These are phyloP conservation scores for Montifringilla adamsi DNA, from an alignment of 2,113 vertebrate species.

Conservation along the genomic window DNA sequence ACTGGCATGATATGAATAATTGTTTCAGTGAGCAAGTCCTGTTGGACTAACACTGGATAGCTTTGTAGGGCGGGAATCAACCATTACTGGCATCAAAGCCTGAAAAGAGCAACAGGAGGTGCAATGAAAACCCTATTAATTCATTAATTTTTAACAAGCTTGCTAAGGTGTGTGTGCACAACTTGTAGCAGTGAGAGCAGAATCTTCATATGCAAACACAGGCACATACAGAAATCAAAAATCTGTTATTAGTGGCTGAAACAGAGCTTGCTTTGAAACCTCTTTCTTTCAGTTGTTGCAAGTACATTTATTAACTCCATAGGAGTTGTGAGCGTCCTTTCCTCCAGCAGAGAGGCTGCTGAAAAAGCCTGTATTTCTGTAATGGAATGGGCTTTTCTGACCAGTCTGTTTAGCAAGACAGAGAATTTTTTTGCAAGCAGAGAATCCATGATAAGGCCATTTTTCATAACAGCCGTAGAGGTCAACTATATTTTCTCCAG, in stretches of 20 bases:
- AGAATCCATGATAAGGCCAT: not conserved
- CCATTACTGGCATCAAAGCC: not conserved
- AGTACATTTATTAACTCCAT: not conserved
- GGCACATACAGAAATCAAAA: not conserved
- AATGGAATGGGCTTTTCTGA: not conserved
- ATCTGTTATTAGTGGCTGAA: not conserved
- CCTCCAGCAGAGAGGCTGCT: not conserved
- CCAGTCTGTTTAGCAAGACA: not conserved
- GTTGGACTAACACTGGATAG: not conserved
- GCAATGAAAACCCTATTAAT: not conserved
- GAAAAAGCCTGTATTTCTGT: not conserved
- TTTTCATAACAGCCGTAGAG: not conserved
- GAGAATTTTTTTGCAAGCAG: not conserved
- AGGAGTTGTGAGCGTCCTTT: not conserved
- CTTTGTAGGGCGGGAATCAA: not conserved
- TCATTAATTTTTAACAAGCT: not conserved
- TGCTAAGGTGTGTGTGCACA: not conserved
- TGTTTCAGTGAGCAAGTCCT: not conserved
- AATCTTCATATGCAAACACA: not conserved
- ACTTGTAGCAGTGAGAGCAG: not conserved
- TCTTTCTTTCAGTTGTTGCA: not conserved
- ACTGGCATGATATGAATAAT: fast-evolving
- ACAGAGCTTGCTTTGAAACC: not conserved
- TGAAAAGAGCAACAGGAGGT: not conserved
- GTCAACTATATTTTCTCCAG: not conserved